Conservation (phyloP, 2,888 invertebrate species). For the Brenthis ino region DNA sequence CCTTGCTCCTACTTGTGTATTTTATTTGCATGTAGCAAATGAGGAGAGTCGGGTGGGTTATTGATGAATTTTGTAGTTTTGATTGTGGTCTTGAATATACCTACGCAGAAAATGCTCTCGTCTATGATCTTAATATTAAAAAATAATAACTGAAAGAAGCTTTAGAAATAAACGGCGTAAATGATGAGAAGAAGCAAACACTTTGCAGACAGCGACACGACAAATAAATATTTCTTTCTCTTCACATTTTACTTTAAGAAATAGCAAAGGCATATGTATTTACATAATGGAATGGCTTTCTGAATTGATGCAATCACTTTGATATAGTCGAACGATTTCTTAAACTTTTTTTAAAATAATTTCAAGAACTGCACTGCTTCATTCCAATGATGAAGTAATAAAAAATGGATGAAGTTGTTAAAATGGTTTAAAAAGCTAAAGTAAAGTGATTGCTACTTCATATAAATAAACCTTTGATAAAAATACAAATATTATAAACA, state of each 20-base stretch:
- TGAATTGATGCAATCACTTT: no score
- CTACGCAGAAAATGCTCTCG: slow-evolving; percentile 67
- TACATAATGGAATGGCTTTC: background rate
- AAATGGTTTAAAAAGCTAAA: background rate
- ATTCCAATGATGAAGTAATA: no score
- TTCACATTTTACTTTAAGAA: background rate
- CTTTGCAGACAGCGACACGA: slow-evolving; percentile 11
- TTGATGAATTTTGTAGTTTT: slow-evolving; percentile 75
- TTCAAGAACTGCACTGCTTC: no score
- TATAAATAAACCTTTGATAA: no score
- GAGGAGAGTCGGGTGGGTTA: slow-evolving; percentile 75
- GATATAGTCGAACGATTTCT: no score
- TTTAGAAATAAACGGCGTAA: slow-evolving; percentile 17
- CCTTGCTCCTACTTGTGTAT: slow-evolving; percentile 72
- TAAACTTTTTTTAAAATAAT: no score
- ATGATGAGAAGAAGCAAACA: slow-evolving; percentile 15
- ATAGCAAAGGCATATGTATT: background rate
- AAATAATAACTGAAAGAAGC: slow-evolving; percentile 26
- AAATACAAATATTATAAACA: no score
- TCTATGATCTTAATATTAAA: slow-evolving; percentile 38
- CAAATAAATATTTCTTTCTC: background rate
- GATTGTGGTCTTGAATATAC: slow-evolving; percentile 69
- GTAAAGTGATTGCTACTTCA: no score
- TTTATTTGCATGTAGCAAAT: slow-evolving; percentile 79
- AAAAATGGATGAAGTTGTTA: background rate